These are phyloP conservation scores for Nemopilema nomurai DNA, from an alignment of 30 jellyfish, hydroid and myxozoan species.

Conservation along the genomic window DNA sequence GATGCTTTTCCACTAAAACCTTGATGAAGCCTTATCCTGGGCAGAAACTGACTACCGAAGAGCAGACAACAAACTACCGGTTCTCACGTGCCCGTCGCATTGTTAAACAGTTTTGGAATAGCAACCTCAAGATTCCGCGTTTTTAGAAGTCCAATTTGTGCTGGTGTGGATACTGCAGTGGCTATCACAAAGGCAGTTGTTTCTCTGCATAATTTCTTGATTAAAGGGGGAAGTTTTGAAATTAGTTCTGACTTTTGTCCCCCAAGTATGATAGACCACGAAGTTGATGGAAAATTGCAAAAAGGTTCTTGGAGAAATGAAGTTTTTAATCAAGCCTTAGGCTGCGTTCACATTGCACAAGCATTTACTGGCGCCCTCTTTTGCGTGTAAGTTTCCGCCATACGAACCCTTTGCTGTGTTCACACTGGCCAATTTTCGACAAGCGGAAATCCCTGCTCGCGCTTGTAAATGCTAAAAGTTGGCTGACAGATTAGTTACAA, in stretches of 20 bases:
- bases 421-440: no score
- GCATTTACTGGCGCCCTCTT: no score
- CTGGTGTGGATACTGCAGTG: conserved; percentile 10
- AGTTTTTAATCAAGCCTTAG: conserved; percentile 6
- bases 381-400: no score
- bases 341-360: no score
- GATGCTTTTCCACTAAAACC: conserved; percentile 59
- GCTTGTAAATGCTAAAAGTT: no score
- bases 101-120: conserved; percentile 68
- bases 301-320: conserved; percentile 31
- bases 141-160: conserved; percentile 52
- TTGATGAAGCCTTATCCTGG: conserved; percentile 71
- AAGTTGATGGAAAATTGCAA: conserved; percentile 4
- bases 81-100: conserved; percentile 60
- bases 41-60: not conserved
- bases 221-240: conserved; percentile 6
- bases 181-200: conserved; percentile 50
- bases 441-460: no score
- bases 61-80: conserved; percentile 40
- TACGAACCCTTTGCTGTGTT: no score
- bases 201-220: conserved; percentile 54
- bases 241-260: not conserved
- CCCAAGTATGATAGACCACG: not conserved
- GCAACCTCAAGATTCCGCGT: conserved; percentile 52
- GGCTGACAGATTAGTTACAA: no score